Evolutionary conservation across 1,140 invertebrate species (phyloP), one percentile per base, ranked within the genome.

Genomic region (Drosophila ambigua): DNA sequence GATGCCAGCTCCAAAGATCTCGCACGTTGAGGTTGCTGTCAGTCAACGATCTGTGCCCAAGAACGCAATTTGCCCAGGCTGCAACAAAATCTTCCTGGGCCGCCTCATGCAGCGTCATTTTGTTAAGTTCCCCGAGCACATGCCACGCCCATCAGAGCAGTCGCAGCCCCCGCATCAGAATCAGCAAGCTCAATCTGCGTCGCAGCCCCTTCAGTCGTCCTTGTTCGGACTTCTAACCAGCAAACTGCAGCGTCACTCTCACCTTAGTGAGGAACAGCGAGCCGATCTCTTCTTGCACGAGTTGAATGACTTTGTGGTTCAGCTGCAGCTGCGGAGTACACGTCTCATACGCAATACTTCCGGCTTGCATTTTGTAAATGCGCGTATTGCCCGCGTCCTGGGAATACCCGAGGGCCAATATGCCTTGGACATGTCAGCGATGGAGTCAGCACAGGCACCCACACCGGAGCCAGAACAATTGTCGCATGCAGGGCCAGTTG

Each of bases 371-470:
- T 91, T 91, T 31, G 83, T 91, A 1, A 82, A 77, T 50, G 71
- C 83, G 0, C 72, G 85, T 2, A 82, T 74, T 13, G 76, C 90
- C 1, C 83, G 90, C 1, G 77, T 91, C 0, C 24, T 91, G 39
- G 89, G 88, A 24, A 91, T 91, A 54, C 90, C 90, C 13, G 90
- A 91, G 67, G 90, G 90, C 39, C 90, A 91, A 53, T 91, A 91
- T 66, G 85, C 89, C 2, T 31, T 91, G 39, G 90, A 91, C 52
- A 81, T 91, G 82, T 82, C 80, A 8, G 89, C 90, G 0, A 91
- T 91, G 68, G 90, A 90, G 31, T 89, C 85, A 7, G 59, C 68
- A 26, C 80, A 74, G 45, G 79, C 83, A 8, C 83, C 83, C 5
- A 78, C 67, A 5, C 83, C 79, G 1, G 82, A 87, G 13, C 78